Evolutionary conservation across 2,113 vertebrate species (phyloP), one percentile per base, ranked within the genome.

Genomic region (Serinus canaria): DNA sequence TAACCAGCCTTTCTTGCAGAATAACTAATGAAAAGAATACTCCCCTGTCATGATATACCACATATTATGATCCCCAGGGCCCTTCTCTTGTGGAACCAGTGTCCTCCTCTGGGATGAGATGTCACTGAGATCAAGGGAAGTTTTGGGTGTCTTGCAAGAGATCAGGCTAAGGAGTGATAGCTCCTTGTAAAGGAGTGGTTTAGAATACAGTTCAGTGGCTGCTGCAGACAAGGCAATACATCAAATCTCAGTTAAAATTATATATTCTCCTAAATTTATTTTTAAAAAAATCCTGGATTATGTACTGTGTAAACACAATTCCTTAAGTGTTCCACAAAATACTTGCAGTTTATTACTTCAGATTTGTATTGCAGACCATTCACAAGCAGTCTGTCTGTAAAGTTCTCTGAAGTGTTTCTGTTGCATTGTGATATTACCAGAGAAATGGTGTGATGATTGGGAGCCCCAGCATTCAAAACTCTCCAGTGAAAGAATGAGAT

Each of bases 21-120:
- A 41, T 62, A 89, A 68, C 41, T 53, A 60, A 66, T 41, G 22
- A 82, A 84, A 81, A 89, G 28, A 2, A 16, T 39, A 53, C 43
- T 83, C 9, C 9, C 3, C 18, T 86, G 27, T 47, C 2, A 17
- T 73, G 37, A 76, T 46, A 73, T 22, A n/a, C 4, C 46, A 73
- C 0, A 0, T 46, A 17, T 7, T 55, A 24, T 66, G 37, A 63
- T 74, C 46, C 33, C 43, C 10, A 13, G 28, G 12, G 9, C 10
- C 23, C 23, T 67, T 81, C 60, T 81, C 13, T 41, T 84, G 27
- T 68, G 31, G 49, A 64, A 60, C 53, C 18, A 43, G 7, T 39
- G 70, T 72, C 37, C n/a, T 90, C 9, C 43, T 86, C 41, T 3
- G 7, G 52, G 37, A 46, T 0, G 2, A 80, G 28, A 82, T 30